Conservation (phyloP, 2,797 vertebrate genomes). For the Ctenopoma multispine region DNA sequence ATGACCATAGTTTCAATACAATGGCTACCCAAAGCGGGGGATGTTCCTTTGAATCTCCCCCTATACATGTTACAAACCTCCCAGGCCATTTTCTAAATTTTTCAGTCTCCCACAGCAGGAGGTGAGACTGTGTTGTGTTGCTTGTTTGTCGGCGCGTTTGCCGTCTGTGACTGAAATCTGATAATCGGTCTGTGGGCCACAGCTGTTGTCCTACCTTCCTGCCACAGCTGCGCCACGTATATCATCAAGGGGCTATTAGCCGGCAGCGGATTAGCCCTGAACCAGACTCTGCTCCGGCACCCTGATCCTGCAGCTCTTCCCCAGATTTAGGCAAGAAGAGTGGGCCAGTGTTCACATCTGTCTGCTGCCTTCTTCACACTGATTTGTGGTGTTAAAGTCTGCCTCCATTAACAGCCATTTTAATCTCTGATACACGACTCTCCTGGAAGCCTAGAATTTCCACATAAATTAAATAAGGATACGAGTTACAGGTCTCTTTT, state of each 20-base stretch:
- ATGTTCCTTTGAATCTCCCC: conserved; percentile 28
- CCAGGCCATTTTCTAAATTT: conserved; percentile 51
- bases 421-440: conserved; percentile 32
- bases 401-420: conserved; percentile 42
- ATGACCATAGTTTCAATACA: conserved; percentile 19
- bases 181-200: conserved; percentile 74
- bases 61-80: conserved; percentile 41
- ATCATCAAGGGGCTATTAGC: conserved; percentile 81
- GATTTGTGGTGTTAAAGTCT: conserved; percentile 41
- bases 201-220: conserved; percentile 81
- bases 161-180: conserved; percentile 73
- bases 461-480: too few species aligned
- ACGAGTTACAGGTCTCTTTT: too few species aligned
- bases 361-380: conserved; percentile 48
- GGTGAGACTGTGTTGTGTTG: conserved; percentile 52
- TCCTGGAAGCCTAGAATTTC: too few species aligned
- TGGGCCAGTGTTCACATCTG: conserved; percentile 74
- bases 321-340: conserved; percentile 66
- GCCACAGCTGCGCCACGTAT: conserved; percentile 80
- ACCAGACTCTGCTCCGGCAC: conserved; percentile 64
- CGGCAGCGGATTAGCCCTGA: conserved; percentile 73
- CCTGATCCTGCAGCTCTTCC: conserved; percentile 66
- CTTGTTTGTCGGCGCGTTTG: conserved; percentile 73
- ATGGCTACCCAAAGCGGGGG: conserved; percentile 28
- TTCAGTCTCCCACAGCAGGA: conserved; percentile 61